Percentiles rank a stretch among this genome's conserved stretches.
Conservation (phyloP, 1,140 invertebrate species). For the Gryon sp. region DNA sequence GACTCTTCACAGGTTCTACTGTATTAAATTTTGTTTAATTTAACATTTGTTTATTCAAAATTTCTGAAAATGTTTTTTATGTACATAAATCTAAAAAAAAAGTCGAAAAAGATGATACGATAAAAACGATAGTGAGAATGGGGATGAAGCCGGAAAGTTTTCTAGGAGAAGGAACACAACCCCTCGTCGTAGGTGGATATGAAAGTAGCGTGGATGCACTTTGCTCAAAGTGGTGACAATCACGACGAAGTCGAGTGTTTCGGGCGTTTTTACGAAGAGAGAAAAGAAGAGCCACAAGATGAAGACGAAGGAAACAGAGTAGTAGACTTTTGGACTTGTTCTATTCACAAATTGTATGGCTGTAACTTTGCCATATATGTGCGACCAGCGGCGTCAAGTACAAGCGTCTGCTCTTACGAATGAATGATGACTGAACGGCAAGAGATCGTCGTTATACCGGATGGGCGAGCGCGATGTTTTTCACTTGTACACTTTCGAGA, state of each 20-base stretch:
- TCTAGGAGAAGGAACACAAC: conserved; percentile 41
- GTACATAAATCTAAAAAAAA: too few relatives aligned
- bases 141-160: conserved; percentile 46
- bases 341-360: conserved; percentile 54
- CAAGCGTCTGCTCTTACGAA: conserved; percentile 64
- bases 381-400: conserved; percentile 59
- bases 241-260: conserved; percentile 61
- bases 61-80: too few relatives aligned
- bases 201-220: conserved; percentile 64
- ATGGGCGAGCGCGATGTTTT: conserved; percentile 54
- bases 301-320: conserved; percentile 51
- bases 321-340: conserved; percentile 60
- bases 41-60: too few relatives aligned
- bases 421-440: conserved; percentile 60
- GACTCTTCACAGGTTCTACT: too few relatives aligned
- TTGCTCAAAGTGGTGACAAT: conserved; percentile 68
- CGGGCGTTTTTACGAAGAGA: conserved; percentile 50
- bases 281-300: conserved; percentile 54
- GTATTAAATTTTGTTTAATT: too few relatives aligned
- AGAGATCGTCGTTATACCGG: conserved; percentile 55
- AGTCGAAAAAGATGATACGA: conserved; percentile 14
- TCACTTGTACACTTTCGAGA: conserved; percentile 29
- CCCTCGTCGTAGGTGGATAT: conserved; percentile 51
- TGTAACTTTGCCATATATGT: conserved; percentile 51
- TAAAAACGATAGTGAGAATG: conserved; percentile 43